Conservation (phyloP, 2,113 vertebrate genomes). For the Peucedramus taeniatus region DNA sequence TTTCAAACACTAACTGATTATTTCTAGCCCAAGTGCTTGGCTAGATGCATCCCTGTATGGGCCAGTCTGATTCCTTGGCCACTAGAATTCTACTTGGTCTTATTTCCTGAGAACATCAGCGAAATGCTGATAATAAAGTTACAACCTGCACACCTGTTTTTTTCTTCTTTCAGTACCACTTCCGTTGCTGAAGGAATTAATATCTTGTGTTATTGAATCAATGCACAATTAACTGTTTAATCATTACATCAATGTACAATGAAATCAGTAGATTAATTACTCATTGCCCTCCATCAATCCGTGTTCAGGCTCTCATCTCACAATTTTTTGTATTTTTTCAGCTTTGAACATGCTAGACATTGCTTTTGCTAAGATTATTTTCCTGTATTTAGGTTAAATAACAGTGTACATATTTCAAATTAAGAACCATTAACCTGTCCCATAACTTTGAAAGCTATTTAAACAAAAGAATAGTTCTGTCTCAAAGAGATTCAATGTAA, state of each 20-base stretch:
- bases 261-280: neutral
- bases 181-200: neutral
- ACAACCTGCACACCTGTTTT: neutral
- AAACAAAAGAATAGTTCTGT: neutral
- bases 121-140: neutral
- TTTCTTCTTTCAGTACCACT: neutral
- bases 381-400: neutral
- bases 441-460: neutral
- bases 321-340: neutral
- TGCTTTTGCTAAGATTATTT: neutral
- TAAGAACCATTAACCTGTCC: neutral
- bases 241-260: neutral
- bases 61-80: neutral
- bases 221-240: neutral
- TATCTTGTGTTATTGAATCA: neutral
- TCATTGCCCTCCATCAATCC: neutral
- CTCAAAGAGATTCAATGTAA: neutral
- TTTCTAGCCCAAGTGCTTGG: neutral
- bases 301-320: neutral
- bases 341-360: neutral
- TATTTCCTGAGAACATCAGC: neutral
- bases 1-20: neutral
- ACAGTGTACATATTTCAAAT: neutral
- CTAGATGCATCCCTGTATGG: neutral
- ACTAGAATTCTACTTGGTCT: neutral